Conservation (phyloP, 2,113 vertebrate genomes). For the Ursus arctos region DNA sequence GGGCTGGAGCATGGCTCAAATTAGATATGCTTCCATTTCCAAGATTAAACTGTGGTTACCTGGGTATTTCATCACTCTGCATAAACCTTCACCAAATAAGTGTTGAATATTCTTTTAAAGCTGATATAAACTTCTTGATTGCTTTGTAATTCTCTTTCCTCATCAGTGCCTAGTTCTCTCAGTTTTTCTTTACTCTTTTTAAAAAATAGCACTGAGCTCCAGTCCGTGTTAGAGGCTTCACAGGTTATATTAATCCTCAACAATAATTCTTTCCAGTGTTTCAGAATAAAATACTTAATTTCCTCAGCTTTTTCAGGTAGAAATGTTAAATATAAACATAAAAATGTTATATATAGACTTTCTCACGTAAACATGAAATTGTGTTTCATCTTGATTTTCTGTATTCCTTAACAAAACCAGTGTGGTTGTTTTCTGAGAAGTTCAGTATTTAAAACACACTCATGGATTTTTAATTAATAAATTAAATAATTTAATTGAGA, state of each 20-base stretch:
- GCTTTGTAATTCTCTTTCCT: neutral
- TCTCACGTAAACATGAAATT: neutral
- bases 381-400: neutral
- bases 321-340: neutral
- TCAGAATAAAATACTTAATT: neutral
- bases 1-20: neutral
- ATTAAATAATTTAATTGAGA: neutral
- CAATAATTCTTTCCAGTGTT: neutral
- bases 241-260: neutral
- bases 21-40: neutral
- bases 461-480: neutral
- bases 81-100: neutral
- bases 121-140: neutral
- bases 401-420: conserved; percentile 8
- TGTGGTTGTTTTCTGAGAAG: neutral
- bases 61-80: neutral
- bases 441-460: neutral
- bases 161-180: neutral
- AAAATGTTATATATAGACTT: neutral
- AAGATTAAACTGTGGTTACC: neutral
- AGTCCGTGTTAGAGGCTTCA: neutral
- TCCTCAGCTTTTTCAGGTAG: neutral
- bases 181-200: neutral
- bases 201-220: neutral
- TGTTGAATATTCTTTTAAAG: neutral